Evolutionary conservation across 2,797 vertebrate species (phyloP).

Genomic region (Pogonophryne albipinna): DNA sequence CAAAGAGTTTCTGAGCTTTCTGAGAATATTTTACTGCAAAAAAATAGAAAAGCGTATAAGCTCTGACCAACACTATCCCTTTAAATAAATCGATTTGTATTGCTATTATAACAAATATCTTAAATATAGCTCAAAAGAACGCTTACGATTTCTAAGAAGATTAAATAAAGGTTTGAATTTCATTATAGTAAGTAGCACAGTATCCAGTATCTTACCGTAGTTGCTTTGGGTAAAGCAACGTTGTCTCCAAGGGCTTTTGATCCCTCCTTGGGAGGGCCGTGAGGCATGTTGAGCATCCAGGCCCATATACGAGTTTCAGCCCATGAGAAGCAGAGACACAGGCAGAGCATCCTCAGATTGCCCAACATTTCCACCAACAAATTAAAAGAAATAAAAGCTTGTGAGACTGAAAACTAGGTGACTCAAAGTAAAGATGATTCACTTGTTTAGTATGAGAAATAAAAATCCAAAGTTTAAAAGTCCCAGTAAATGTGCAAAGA

Average conservation of each 20-base stretch:
- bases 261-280: conserved; percentile 81
- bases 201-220: conserved; percentile 67
- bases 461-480: conserved; percentile 10
- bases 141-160: too few species aligned
- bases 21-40: neutral
- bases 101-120: too few species aligned
- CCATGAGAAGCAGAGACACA: conserved; percentile 67
- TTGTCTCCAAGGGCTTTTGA: conserved; percentile 58
- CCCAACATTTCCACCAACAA: conserved; percentile 60
- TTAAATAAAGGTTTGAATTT: neutral
- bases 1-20: neutral
- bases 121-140: too few species aligned
- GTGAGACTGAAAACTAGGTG: neutral
- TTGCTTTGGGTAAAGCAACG: conserved; percentile 44
- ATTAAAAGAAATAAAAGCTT: neutral
- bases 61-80: too few species aligned
- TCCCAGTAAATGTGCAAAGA: conserved; percentile 19
- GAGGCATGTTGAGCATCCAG: conserved; percentile 88
- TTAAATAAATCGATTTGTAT: too few species aligned
- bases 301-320: conserved; percentile 85
- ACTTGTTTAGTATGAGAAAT: neutral
- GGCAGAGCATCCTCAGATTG: conserved; percentile 67
- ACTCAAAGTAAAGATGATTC: conserved; percentile 12
- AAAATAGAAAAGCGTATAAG: neutral
- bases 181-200: neutral